Base-by-base conservation (phyloP, 2,113 vertebrate species). In the Anhinga rufa region DNA sequence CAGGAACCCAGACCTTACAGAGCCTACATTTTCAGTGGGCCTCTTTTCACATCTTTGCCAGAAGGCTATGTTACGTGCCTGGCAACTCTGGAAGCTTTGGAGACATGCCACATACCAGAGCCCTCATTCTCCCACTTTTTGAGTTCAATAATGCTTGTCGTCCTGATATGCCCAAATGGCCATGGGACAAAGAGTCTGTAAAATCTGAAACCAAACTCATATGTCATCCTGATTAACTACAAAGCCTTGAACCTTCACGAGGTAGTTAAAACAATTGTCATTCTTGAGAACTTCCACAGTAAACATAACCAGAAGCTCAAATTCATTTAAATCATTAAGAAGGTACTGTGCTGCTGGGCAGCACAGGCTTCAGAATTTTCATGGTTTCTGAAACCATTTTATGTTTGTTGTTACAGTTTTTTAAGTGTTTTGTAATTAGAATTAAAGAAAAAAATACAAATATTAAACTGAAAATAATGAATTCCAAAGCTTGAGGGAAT, bases 21-120 rank as follows among this genome's bases (percentile, higher is more conserved):
- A 31, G 8, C 1, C 34, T 36, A 5, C 9, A 4, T 48, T 36
- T 82, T 78, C 51, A 40, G 24, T 78, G 20, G 3, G 1, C 1
- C 5, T 51, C 31, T 70, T 36, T 69, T 44, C 14, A 9, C 1
- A 1, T 57, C 13, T 44, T 69, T 82, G 11, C 14, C 36, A 61
- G 49, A 57, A 49, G 29, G 18, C 7, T 86, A 6, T 8, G 6
- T 48, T 52, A 10, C 0, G 0, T 65, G 10, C 9, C 31, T 75
- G 36, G 19, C 13, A 71, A 25, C 17, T 93, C 28, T 51, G 48
- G 21, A 49, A 58, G 9, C 12, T 61, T 79, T 75, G 51, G 28
- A 86, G 9, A 14, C 9, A 22, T 40, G 7, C 2, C 54, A 74
- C 9, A 7, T n/a, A 11, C 9, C 9, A 66, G 9, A 62, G 17